Percentiles rank a stretch among this genome's conserved stretches.
phyloP scores from a whole-genome alignment of 2,797 vertebrate genomes.

The Bucorvus abyssinicus region DNA sequence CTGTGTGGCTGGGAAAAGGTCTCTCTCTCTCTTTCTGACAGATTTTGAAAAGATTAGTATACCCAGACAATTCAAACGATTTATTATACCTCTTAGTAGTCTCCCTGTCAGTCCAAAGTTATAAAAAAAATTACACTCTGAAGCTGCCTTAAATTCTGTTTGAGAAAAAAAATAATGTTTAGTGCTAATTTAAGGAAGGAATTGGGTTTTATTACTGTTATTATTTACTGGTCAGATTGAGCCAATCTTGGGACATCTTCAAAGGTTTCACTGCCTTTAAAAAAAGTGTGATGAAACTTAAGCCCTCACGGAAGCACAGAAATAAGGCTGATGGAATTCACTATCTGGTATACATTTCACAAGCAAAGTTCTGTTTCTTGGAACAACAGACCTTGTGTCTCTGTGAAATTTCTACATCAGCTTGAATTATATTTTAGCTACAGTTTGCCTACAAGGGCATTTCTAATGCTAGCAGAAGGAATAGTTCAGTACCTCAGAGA shows the following conservation, averaged over 20 bases:
- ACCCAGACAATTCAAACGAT: background rate
- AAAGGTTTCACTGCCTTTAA: slow-evolving; percentile 54
- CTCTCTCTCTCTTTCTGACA: slow-evolving; percentile 31
- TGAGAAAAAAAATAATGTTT: background rate
- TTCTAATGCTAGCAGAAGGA: background rate
- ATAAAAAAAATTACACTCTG: slow-evolving; percentile 33
- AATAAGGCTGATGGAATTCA: slow-evolving; percentile 56
- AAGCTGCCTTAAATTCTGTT: slow-evolving; percentile 65
- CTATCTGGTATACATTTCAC: background rate
- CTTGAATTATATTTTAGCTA: background rate
- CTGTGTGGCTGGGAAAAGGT: slow-evolving; percentile 52
- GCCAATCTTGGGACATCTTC: slow-evolving; percentile 58
- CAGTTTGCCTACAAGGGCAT: background rate
- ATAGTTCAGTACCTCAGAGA: background rate
- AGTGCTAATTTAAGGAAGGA: slow-evolving; percentile 38
- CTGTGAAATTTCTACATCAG: background rate
- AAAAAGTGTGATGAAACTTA: slow-evolving; percentile 41
- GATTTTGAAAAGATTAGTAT: background rate
- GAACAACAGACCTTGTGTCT: background rate
- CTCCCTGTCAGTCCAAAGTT: slow-evolving; percentile 37
- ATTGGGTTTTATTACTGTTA: background rate
- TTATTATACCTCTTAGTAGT: slow-evolving; percentile 50
- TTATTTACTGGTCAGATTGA: slow-evolving; percentile 34
- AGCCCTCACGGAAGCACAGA: slow-evolving; percentile 31
- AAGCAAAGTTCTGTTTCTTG: background rate